Conservation (phyloP, 2,113 vertebrate genomes). For the Rhabdomys dilectus region DNA sequence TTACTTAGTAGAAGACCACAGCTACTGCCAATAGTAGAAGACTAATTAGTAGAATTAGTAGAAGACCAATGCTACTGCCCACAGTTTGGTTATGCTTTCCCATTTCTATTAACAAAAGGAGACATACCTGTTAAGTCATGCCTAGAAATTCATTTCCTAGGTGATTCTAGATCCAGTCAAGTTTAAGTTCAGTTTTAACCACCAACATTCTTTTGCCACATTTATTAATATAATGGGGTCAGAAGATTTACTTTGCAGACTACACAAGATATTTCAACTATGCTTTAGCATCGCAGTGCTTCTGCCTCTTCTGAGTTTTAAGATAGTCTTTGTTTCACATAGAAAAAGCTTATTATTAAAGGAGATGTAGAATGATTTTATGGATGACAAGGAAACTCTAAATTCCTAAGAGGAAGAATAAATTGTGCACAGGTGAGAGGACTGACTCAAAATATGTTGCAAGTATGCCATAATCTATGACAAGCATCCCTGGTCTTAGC, state of each 20-base stretch:
- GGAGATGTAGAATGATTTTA: background rate
- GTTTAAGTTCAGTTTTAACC: background rate
- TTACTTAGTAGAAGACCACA: background rate
- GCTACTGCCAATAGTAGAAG: background rate
- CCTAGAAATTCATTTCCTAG: background rate
- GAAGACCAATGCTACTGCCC: no score
- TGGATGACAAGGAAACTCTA: background rate
- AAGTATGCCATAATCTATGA: constrained; percentile 53
- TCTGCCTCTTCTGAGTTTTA: background rate
- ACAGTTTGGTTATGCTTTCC: background rate
- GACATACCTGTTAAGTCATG: background rate
- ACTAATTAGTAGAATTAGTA: no score
- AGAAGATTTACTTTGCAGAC: background rate
- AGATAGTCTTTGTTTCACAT: background rate
- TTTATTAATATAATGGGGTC: background rate
- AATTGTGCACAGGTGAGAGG: background rate
- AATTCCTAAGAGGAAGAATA: constrained; percentile 38
- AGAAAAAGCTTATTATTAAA: background rate
- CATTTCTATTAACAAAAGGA: background rate
- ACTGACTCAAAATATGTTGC: background rate
- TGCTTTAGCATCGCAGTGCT: background rate
- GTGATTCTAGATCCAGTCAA: background rate
- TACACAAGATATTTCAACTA: background rate
- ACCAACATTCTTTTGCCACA: background rate
- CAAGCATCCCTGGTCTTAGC: background rate